Conservation (phyloP, 2,797 vertebrate genomes). For the Enteromius viviparus region DNA sequence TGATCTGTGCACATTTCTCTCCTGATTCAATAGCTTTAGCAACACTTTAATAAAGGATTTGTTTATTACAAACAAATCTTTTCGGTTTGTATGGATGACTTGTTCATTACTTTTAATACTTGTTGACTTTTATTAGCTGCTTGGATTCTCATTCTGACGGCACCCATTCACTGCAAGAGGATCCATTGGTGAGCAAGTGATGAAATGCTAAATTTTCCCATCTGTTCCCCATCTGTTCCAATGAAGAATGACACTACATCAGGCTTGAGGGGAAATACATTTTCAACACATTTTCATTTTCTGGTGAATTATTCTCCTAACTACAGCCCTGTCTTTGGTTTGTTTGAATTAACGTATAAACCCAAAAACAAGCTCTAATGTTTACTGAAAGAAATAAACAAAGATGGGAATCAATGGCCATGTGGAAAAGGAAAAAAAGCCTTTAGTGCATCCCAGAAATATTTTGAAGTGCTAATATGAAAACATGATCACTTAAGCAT, state of each 20-base stretch:
- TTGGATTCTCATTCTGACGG: background rate
- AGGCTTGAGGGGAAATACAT: background rate
- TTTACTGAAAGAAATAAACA: background rate
- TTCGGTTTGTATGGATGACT: background rate
- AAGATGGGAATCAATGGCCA: background rate
- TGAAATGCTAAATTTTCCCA: background rate
- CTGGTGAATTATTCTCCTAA: background rate
- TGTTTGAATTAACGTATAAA: background rate
- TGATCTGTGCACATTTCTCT: background rate
- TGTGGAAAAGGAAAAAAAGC: background rate
- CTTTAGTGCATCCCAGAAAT: background rate
- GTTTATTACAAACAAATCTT: background rate
- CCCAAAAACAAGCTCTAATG: background rate
- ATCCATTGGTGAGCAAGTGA: background rate
- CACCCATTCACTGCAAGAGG: background rate
- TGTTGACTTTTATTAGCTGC: background rate
- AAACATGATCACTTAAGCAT: background rate
- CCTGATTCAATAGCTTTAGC: background rate
- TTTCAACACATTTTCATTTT: background rate
- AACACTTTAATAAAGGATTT: background rate
- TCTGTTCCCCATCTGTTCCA: background rate
- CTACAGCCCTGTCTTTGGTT: slow-evolving; percentile 1
- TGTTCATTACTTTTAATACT: background rate
- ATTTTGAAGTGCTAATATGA: background rate
- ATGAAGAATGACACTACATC: background rate